Percentiles rank a stretch among this genome's conserved stretches.
phyloP scores from a whole-genome alignment of 2,888 invertebrate genomes.

The Cerceris rybyensis region DNA sequence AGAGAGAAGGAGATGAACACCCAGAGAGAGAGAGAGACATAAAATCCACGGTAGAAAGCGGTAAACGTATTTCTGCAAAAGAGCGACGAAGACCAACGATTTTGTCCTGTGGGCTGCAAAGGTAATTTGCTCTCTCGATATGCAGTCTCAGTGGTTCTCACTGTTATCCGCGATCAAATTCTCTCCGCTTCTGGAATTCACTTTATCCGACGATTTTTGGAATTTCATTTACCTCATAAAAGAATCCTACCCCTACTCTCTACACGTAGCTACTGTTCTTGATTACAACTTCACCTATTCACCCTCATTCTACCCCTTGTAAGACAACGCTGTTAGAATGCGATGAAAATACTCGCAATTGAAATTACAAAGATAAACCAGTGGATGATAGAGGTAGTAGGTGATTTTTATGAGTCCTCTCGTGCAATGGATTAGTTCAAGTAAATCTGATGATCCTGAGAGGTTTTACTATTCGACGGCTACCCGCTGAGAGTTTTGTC shows the following conservation, averaged over 20 bases:
- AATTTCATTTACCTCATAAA: conserved; percentile 35
- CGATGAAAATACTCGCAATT: too few relatives aligned
- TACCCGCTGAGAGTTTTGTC: conserved; percentile 79
- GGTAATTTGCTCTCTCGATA: conserved; percentile 75
- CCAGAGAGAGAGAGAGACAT: conserved; percentile 31
- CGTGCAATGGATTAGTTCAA: conserved; percentile 67
- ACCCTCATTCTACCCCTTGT: background rate
- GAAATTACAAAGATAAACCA: too few relatives aligned
- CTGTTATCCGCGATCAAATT: background rate
- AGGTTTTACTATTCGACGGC: conserved; percentile 49
- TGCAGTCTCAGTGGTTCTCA: conserved; percentile 76
- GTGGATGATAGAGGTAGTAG: too few relatives aligned
- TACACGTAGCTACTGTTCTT: background rate
- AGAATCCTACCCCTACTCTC: background rate
- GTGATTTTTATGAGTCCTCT: too few relatives aligned
- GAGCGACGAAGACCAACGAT: conserved; percentile 56
- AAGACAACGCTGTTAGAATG: background rate
- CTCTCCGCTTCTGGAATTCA: conserved; percentile 14
- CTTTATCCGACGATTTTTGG: conserved; percentile 28
- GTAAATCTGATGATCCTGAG: conserved; percentile 66
- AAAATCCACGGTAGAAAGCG: conserved; percentile 31
- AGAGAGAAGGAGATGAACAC: conserved; percentile 29
- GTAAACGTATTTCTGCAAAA: conserved; percentile 6
- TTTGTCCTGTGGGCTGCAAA: conserved; percentile 75
- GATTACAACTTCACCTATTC: background rate